Evolutionary conservation across 1,140 invertebrate species (phyloP), one percentile per base, ranked within the genome.

Genomic region (Protaetia brevitarsis): DNA sequence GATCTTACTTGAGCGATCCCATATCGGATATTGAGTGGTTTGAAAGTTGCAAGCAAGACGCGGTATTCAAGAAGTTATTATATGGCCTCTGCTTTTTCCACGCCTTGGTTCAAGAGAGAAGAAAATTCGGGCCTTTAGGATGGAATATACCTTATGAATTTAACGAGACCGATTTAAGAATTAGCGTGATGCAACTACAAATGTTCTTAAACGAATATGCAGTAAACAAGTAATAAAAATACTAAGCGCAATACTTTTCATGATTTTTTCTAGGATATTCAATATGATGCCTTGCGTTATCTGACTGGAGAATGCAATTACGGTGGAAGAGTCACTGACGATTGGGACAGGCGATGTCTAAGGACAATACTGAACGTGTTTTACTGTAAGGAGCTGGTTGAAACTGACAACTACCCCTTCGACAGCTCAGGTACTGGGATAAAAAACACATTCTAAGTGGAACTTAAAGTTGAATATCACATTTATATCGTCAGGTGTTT

Each of bases 91-190:
- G 94, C 77, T 98, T 98, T 80, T 98, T 98, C 82, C 96, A 98
- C 77, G 96, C 93, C 0, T 83, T 94, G 2, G 86, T 97, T 7
- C 94, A 94, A 79, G 96, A 98, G 78, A 82, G 96, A 56, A 78
- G 92, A 10, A 93, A 95, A 76, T 98, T 96, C 76, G 95, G 95
- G 0, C 89, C 96, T 0, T 85, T 97, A 34, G 96, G 96, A 0
- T 96, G 95, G 96, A 98, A 98, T 76, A 95, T 92, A 57, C 87
- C 89, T 0, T 98, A 98, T 73, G 94, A 96, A 76, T 98, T 97
- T 78, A 97, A 97, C 76, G 95, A 97, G 76, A 96, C 94, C 0
- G 96, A 98, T 81, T 81, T 98, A 3, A 83, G 90, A 61, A 97
- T 98, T 63, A 88, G 88, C 70, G 88, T 94, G 36, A 85, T 91